phyloP scores from a whole-genome alignment of 2,113 vertebrate species.

The Egretta garzetta region DNA sequence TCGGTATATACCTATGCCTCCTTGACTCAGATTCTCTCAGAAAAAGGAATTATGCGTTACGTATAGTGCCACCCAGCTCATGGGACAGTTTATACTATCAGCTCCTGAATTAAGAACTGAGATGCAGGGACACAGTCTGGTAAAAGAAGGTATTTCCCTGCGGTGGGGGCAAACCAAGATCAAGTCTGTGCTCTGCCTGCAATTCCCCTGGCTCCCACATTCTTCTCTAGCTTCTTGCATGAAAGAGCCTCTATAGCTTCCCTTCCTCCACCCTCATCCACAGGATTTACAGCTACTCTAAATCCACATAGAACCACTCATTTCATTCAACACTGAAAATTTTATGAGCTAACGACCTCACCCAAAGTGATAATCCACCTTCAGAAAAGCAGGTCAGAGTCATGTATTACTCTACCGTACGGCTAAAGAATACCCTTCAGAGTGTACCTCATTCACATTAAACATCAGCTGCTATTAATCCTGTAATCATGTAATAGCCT shows the following conservation, averaged over 20 bases:
- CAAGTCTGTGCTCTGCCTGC: background rate
- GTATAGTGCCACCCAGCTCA: background rate
- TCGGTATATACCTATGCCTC: background rate
- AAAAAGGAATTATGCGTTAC: rapidly evolving
- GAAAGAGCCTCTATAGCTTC: background rate
- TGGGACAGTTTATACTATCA: background rate
- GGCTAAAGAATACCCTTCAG: background rate
- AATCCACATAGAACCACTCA: background rate
- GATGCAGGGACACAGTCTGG: background rate
- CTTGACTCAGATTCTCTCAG: background rate
- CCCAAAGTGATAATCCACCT: background rate
- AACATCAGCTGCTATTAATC: background rate
- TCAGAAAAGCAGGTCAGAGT: background rate
- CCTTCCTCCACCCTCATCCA: background rate
- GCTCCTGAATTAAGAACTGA: background rate
- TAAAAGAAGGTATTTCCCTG: background rate
- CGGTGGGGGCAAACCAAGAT: background rate
- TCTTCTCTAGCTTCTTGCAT: background rate
- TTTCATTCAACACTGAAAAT: background rate
- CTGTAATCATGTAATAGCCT: background rate
- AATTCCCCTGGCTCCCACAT: background rate
- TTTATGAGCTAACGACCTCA: background rate
- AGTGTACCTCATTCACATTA: background rate
- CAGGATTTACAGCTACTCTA: background rate
- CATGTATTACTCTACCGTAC: background rate